These are phyloP conservation scores for Prosopocoilus inquinatus DNA, from an alignment of 2,888 invertebrate genomes.

Conservation along the genomic window DNA sequence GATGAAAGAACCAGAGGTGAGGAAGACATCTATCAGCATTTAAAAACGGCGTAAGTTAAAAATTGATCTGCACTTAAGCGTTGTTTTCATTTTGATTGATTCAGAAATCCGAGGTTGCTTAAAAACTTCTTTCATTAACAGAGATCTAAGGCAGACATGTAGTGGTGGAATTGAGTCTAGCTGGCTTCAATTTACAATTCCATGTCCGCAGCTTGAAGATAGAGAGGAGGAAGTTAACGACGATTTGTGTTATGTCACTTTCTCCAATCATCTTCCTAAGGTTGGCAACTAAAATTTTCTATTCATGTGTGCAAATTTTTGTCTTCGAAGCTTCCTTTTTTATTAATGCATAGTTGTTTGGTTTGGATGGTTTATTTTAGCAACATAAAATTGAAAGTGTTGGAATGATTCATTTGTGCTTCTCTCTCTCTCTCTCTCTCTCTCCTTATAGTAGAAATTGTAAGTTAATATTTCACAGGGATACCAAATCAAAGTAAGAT, in stretches of 20 bases:
- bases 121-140: conserved; percentile 21
- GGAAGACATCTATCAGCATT: conserved; percentile 81
- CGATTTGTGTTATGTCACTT: conserved; percentile 84
- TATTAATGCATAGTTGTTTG: background rate
- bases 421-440: too few relatives aligned
- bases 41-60: conserved; percentile 73
- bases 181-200: conserved; percentile 68
- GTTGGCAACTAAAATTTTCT: conserved; percentile 47
- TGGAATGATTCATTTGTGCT: too few relatives aligned
- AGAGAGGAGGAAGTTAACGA: conserved; percentile 83
- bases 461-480: too few relatives aligned
- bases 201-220: conserved; percentile 60
- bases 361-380: background rate
- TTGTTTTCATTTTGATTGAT: conserved; percentile 36
- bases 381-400: too few relatives aligned
- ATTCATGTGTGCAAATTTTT: conserved; percentile 19
- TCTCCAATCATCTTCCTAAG: conserved; percentile 67
- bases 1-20: conserved; percentile 67
- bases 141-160: conserved; percentile 22
- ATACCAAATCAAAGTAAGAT: too few relatives aligned
- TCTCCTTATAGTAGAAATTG: too few relatives aligned
- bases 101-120: too few relatives aligned
- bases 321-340: conserved; percentile 5
- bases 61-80: background rate
- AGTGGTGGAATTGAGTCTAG: conserved; percentile 50